Evolutionary conservation across 1,140 invertebrate genomes (phyloP).

Genomic region (Nebria ingens): DNA sequence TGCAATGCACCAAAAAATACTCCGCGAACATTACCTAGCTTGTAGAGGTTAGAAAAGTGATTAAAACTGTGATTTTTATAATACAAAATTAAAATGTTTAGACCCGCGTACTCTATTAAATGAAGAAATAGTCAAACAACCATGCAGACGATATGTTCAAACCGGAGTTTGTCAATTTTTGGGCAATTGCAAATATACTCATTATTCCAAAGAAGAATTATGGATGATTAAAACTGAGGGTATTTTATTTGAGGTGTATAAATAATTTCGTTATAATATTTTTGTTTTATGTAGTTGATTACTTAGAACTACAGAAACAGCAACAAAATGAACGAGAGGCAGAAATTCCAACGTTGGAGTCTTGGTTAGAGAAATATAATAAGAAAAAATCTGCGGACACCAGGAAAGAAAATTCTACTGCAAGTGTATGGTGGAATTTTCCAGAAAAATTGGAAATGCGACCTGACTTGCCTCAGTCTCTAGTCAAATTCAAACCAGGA

Average conservation of each 20-base stretch:
- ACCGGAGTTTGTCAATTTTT: slow-evolving; percentile 50
- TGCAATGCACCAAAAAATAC: slow-evolving; percentile 46
- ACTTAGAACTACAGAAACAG: slow-evolving; percentile 23
- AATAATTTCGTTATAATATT: background rate
- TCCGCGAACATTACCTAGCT: slow-evolving; percentile 46
- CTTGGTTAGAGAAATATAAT: slow-evolving; percentile 37
- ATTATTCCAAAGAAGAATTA: slow-evolving; percentile 46
- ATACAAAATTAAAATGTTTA: slow-evolving; percentile 29
- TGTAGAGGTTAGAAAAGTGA: slow-evolving; percentile 50
- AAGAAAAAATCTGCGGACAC: slow-evolving; percentile 31
- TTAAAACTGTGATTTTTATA: slow-evolving; percentile 10
- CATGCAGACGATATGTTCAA: slow-evolving; percentile 44
- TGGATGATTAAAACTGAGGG: slow-evolving; percentile 42
- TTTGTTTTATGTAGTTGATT: slow-evolving; percentile 30
- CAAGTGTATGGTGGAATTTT: slow-evolving; percentile 39
- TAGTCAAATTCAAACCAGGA: slow-evolving; percentile 41
- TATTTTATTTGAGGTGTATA: slow-evolving; percentile 24
- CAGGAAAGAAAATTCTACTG: slow-evolving; percentile 33
- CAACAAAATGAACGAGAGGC: slow-evolving; percentile 16
- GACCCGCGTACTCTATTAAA: slow-evolving; percentile 46
- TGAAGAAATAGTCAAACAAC: slow-evolving; percentile 47
- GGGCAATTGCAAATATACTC: slow-evolving; percentile 48
- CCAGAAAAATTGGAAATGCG: slow-evolving; percentile 38
- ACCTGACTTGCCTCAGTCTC: slow-evolving; percentile 45
- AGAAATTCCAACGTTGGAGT: slow-evolving; percentile 34